Base-by-base conservation (phyloP, 1,140 invertebrate species). In the Pogonomyrmex barbatus region DNA sequence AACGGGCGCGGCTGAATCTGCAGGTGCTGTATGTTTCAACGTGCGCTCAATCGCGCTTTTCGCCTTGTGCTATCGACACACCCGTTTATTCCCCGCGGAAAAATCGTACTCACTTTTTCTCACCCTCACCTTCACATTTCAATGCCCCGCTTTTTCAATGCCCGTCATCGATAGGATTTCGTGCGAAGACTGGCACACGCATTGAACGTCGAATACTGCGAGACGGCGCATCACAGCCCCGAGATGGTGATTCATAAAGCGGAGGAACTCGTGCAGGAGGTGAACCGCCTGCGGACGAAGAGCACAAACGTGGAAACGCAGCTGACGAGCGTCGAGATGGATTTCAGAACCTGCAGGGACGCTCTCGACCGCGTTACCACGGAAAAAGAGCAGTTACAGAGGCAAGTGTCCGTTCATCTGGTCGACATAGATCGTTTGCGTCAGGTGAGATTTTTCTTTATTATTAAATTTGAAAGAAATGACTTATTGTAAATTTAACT, bases 241-340 rank as follows among this genome's bases (percentile, higher is more conserved):
- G 97, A 97, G 91, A 96, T 95, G 86, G 95, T 97, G 4, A 95
- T 97, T 5, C 96, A 96, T 42, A 97, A 97, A 92, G 96, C 97
- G 14, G 95, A 97, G 12, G 97, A 97, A 93, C 93, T 97, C 5
- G 96, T 97, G 30, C 96, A 97, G 92, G 96, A 96, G 91, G 96
- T 95, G 42, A 94, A 94, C 47, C 94, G 96, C 62, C 91, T 96
- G 68, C 94, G 96, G 63, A 94, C 93, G 30, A 95, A 95, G 78
- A 94, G 94, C 52, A 94, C 95, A 78, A 96, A 95, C 82, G 95
- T 96, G 14, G 96, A 96, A 45, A 96, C 97, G 89, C 96, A 96
- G 75, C 93, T 97, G 63, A 95, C 96, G 2, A 95, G 95, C 0
- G 94, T 96, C 0, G 97, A 97, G 93, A 95, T 96, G 85, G 97